phyloP scores from a whole-genome alignment of 1,140 invertebrate genomes.

The Callitettix versicolor region DNA sequence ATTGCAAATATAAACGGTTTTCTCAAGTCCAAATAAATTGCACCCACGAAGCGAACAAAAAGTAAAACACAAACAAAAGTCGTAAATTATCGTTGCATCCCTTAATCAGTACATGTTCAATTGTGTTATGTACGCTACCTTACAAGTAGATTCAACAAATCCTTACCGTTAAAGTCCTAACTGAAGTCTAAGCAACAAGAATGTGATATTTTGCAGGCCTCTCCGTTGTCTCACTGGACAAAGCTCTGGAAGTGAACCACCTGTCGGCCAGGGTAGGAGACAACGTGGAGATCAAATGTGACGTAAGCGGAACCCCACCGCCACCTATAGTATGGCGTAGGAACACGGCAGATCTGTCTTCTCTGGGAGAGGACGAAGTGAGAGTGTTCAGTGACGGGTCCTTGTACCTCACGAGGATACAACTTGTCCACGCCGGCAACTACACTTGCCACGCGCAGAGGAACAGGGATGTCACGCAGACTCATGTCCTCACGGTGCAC shows the following conservation, averaged over 20 bases:
- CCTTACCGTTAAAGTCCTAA: too few relatives aligned
- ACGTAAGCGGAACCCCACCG: constrained; percentile 56
- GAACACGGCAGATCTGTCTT: constrained; percentile 53
- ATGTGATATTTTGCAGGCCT: too few relatives aligned
- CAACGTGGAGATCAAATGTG: constrained; percentile 72
- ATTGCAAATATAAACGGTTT: too few relatives aligned
- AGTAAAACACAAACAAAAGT: too few relatives aligned
- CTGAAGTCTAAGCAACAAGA: too few relatives aligned
- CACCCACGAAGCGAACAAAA: too few relatives aligned
- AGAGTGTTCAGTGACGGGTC: constrained; percentile 62
- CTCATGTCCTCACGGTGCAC: constrained; percentile 63
- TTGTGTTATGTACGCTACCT: too few relatives aligned
- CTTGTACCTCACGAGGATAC: constrained; percentile 61
- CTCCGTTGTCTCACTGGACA: constrained; percentile 59
- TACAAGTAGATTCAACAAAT: too few relatives aligned
- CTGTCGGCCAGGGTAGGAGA: constrained; percentile 58
- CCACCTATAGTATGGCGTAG: constrained; percentile 63
- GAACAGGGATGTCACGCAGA: constrained; percentile 63
- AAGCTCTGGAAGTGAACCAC: constrained; percentile 59
- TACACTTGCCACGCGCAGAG: constrained; percentile 68
- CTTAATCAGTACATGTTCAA: too few relatives aligned
- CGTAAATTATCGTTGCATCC: too few relatives aligned
- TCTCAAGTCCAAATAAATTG: too few relatives aligned
- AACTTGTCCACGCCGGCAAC: constrained; percentile 67
- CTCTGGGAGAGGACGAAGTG: constrained; percentile 49